A percentile compares a stretch with the other conserved stretches of the same genome.
These are phyloP conservation scores for Choloepus didactylus DNA, from an alignment of 2,797 vertebrate genomes.

Conservation along the genomic window DNA sequence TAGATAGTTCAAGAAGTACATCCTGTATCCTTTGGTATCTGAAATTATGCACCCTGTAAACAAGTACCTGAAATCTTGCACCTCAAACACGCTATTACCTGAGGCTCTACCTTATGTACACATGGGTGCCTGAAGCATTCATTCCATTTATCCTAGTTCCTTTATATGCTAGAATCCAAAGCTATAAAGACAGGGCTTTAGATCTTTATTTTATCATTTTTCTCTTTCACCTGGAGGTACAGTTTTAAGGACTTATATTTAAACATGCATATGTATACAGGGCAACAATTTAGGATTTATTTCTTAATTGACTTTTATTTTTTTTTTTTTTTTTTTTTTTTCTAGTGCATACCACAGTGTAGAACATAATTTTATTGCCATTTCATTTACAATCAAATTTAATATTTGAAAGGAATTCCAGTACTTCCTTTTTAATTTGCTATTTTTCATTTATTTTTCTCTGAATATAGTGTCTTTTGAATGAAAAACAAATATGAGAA, in stretches of 20 bases:
- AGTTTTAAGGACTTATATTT: not conserved
- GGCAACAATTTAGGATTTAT: not conserved
- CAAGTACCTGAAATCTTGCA: not conserved
- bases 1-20: not conserved
- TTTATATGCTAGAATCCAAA: not conserved
- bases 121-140: not conserved
- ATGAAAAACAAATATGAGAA: no score
- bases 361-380: no score
- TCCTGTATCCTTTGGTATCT: not conserved
- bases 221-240: not conserved
- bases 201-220: not conserved
- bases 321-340: no score
- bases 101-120: not conserved
- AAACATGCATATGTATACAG: not conserved
- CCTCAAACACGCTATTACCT: not conserved
- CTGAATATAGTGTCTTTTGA: no score
- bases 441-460: no score
- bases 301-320: conserved; percentile 33
- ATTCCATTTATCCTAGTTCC: not conserved
- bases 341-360: no score
- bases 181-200: not conserved
- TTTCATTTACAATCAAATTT: no score
- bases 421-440: no score
- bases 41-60: not conserved
- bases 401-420: no score